Evolutionary conservation across 2,113 vertebrate genomes (phyloP).

Genomic region (Trematocara unimaculatum): DNA sequence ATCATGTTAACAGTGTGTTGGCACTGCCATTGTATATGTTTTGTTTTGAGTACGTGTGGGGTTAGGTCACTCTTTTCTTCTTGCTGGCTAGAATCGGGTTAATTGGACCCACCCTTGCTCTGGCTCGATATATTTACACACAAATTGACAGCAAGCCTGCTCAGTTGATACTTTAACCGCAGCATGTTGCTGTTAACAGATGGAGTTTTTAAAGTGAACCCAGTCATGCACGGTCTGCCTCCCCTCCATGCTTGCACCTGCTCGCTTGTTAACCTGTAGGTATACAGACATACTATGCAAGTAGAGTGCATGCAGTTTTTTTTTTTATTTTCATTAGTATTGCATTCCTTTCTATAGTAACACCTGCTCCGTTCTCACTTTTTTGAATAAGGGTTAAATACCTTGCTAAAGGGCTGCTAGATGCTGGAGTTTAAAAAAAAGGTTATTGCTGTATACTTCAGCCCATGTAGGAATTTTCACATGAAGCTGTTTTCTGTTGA

Average conservation of each 20-base stretch:
- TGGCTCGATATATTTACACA: not conserved
- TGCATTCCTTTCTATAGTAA: not conserved
- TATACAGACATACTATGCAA: not conserved
- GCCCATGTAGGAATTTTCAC: not conserved
- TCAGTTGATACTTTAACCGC: not conserved
- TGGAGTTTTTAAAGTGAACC: slow-evolving; percentile 19
- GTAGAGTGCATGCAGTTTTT: not conserved
- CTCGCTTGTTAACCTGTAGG: not conserved
- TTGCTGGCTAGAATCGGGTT: not conserved
- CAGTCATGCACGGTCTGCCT: slow-evolving; percentile 16
- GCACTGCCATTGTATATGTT: not conserved
- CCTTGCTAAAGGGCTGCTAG: not conserved
- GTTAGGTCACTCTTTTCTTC: not conserved
- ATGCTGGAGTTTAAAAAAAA: not conserved
- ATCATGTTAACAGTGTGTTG: not conserved
- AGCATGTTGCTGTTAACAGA: slow-evolving; percentile 2
- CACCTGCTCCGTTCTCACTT: not conserved
- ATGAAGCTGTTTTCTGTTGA: not conserved
- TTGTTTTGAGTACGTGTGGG: not conserved
- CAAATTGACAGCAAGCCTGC: not conserved
- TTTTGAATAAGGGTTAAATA: not conserved
- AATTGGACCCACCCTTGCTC: not conserved
- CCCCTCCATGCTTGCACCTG: slow-evolving; percentile 9
- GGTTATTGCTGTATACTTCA: not conserved
- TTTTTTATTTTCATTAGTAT: not conserved